Evolutionary conservation across 2,888 invertebrate species (phyloP).

Genomic region (Lycaena phlaeas): DNA sequence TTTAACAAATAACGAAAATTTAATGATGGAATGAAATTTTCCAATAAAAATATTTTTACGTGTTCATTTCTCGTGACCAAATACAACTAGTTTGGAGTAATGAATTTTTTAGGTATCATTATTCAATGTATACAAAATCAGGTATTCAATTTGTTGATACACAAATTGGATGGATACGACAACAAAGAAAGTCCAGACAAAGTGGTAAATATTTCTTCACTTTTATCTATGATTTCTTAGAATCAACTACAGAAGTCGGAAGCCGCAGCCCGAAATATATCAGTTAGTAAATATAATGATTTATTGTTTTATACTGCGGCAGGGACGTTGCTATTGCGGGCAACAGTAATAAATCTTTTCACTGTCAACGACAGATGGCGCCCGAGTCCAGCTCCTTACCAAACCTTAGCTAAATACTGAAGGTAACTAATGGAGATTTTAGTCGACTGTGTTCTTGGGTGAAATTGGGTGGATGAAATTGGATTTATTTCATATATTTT

Average conservation of each 20-base stretch:
- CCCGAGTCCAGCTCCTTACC: constrained; percentile 52
- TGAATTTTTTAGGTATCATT: no score
- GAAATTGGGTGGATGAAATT: neutral
- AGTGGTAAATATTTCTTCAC: no score
- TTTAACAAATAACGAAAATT: constrained; percentile 13
- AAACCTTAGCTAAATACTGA: constrained; percentile 22
- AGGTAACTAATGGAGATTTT: constrained; percentile 7
- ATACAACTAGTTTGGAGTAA: no score
- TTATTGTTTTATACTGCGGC: constrained; percentile 11
- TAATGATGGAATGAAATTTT: neutral
- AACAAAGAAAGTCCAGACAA: no score
- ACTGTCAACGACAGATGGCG: constrained; percentile 60
- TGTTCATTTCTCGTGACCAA: neutral
- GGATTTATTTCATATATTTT: neutral
- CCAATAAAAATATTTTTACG: neutral
- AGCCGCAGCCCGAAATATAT: neutral
- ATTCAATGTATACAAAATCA: no score
- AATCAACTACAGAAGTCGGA: neutral
- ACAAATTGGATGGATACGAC: no score
- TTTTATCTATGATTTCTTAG: neutral
- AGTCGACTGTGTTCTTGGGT: neutral
- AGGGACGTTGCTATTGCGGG: constrained; percentile 23
- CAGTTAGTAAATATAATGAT: constrained; percentile 8
- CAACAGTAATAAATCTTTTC: constrained; percentile 54
- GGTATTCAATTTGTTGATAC: no score